These are phyloP conservation scores for Lontra canadensis DNA, from an alignment of 2,113 vertebrate genomes.

Conservation along the genomic window DNA sequence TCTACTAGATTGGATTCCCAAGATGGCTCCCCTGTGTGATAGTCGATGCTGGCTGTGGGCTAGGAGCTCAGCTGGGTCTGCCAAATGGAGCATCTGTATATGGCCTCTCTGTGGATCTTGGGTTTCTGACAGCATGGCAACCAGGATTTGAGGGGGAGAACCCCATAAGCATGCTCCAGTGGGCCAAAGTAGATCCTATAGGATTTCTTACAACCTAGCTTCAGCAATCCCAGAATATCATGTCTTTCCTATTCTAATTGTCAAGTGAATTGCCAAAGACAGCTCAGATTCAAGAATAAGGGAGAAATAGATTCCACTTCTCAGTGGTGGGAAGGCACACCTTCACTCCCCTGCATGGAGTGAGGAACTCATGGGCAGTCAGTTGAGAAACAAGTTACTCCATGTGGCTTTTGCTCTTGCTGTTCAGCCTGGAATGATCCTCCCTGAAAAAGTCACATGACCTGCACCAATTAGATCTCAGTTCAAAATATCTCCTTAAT, in stretches of 20 bases:
- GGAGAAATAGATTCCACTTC: neutral
- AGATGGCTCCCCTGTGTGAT: neutral
- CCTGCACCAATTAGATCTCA: neutral
- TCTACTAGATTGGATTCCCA: neutral
- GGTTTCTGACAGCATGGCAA: neutral
- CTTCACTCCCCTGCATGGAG: neutral
- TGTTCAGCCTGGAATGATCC: neutral
- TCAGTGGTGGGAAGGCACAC: accelerated
- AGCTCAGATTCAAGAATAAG: neutral
- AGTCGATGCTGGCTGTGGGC: neutral
- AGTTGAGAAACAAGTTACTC: neutral
- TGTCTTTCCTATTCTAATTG: neutral
- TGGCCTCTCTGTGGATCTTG: neutral
- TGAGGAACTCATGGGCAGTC: too few species aligned
- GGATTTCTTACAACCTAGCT: neutral
- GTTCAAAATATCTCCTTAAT: neutral
- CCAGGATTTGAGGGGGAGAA: too few species aligned
- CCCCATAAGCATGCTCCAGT: neutral
- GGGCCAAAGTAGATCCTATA: neutral
- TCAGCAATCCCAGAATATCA: neutral
- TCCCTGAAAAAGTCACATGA: neutral
- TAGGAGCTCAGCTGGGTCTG: neutral
- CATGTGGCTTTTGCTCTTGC: neutral
- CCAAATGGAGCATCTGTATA: too few species aligned
- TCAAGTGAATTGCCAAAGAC: neutral